Evolutionary conservation across 2,113 vertebrate genomes (phyloP).

Genomic region (Addax nasomaculatus): DNA sequence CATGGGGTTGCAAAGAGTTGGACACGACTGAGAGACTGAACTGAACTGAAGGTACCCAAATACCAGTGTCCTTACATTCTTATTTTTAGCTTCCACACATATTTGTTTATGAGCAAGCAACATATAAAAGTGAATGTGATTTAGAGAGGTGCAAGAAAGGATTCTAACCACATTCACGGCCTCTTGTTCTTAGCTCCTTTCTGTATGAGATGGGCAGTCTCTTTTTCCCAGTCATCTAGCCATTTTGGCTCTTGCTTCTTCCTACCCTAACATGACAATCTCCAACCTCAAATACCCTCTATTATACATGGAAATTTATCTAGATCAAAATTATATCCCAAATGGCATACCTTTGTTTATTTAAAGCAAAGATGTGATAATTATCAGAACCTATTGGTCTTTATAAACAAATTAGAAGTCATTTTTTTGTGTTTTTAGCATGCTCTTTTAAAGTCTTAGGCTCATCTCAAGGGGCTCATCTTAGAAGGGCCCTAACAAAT

Average conservation of each 20-base stretch:
- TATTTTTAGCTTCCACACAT: background rate
- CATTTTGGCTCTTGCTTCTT: background rate
- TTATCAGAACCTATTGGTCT: background rate
- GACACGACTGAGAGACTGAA: no score
- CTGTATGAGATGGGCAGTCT: background rate
- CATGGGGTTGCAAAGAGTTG: no score
- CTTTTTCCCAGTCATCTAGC: background rate
- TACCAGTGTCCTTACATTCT: background rate
- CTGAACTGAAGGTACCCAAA: background rate
- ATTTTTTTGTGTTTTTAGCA: background rate
- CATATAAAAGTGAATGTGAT: background rate
- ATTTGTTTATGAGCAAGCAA: background rate
- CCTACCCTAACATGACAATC: background rate
- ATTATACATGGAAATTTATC: background rate
- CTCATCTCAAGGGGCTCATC: background rate
- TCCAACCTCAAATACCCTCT: background rate
- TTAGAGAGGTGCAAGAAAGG: background rate
- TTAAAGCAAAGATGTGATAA: background rate
- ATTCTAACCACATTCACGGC: background rate
- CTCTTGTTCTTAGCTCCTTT: background rate
- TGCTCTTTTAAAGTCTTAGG: background rate
- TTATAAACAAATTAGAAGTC: background rate
- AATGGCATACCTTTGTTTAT: background rate
- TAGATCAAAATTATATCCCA: background rate
- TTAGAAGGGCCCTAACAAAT: background rate